These are phyloP conservation scores for Nematostella vectensis DNA, from an alignment of 92 coral and sea anemone genomes.

Conservation along the genomic window DNA sequence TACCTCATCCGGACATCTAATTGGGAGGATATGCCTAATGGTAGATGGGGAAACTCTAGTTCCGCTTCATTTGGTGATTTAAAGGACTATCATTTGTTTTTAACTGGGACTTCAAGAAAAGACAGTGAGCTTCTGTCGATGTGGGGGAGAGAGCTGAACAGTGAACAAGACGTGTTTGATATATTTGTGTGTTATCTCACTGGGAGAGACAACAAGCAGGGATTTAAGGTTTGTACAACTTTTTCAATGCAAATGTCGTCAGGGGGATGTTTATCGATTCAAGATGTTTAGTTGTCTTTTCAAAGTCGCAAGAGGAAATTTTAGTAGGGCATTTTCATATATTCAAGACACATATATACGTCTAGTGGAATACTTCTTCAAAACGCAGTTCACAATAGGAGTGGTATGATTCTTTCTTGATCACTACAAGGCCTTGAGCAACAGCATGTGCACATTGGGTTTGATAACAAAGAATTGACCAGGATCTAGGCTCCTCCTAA, in stretches of 20 bases:
- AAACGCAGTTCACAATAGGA: no score
- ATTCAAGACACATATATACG: no score
- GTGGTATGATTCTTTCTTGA: no score
- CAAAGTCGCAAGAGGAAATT: no score
- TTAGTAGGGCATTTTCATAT: no score
- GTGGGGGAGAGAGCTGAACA: slow-evolving; percentile 70
- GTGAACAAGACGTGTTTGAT: slow-evolving; percentile 48
- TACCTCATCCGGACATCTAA: slow-evolving; percentile 72
- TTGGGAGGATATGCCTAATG: slow-evolving; percentile 83
- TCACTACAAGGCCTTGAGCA: no score
- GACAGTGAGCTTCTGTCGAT: slow-evolving; percentile 45
- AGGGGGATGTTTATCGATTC: no score
- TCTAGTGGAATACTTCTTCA: no score
- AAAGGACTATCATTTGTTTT: slow-evolving; percentile 64
- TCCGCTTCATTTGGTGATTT: slow-evolving; percentile 82
- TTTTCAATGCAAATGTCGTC: not conserved
- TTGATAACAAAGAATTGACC: no score
- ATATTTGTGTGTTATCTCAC: slow-evolving; percentile 72
- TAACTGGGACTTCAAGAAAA: slow-evolving; percentile 40
- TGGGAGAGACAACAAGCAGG: slow-evolving; percentile 58
- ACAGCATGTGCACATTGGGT: no score
- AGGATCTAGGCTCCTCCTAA: no score
- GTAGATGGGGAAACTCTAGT: slow-evolving; percentile 75
- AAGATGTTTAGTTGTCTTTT: no score
- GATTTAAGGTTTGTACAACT: slow-evolving; percentile 35